Conservation (phyloP, 2,888 invertebrate species). For the Muschampia plurimacula region DNA sequence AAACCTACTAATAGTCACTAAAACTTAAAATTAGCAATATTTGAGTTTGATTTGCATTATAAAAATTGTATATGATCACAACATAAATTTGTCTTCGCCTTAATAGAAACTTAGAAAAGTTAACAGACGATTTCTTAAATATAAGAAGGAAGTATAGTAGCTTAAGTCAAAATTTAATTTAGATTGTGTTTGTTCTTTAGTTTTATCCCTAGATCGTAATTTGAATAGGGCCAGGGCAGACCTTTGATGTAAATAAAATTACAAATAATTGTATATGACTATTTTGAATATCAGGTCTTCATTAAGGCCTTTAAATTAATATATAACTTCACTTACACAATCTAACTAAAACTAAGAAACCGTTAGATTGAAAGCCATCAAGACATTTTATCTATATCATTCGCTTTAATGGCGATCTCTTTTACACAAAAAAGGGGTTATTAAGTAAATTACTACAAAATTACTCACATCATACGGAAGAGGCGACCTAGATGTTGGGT, state of each 20-base stretch:
- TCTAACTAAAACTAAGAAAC: slow-evolving; percentile 1
- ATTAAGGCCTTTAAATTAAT: no score
- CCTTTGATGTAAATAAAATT: neutral
- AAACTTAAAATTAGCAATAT: no score
- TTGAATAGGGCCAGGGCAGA: no score
- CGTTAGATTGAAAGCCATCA: slow-evolving; percentile 17
- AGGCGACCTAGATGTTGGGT: slow-evolving; percentile 26
- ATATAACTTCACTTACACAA: neutral
- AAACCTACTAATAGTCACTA: no score
- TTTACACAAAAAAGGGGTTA: slow-evolving; percentile 33
- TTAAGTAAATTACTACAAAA: slow-evolving; percentile 28
- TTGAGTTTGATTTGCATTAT: no score
- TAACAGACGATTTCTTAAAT: no score
- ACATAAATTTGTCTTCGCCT: no score
- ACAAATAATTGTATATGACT: neutral
- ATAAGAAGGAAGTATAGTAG: no score
- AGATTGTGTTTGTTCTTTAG: neutral
- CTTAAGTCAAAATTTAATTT: no score
- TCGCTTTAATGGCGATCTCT: slow-evolving; percentile 19
- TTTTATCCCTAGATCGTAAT: neutral
- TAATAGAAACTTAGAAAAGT: no score
- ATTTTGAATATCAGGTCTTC: no score
- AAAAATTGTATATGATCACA: no score
- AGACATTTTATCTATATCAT: slow-evolving; percentile 21
- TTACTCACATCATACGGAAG: slow-evolving; percentile 22